Evolutionary conservation across 2,888 invertebrate genomes (phyloP), one percentile per base, ranked within the genome.

Genomic region (Heliconius sara): DNA sequence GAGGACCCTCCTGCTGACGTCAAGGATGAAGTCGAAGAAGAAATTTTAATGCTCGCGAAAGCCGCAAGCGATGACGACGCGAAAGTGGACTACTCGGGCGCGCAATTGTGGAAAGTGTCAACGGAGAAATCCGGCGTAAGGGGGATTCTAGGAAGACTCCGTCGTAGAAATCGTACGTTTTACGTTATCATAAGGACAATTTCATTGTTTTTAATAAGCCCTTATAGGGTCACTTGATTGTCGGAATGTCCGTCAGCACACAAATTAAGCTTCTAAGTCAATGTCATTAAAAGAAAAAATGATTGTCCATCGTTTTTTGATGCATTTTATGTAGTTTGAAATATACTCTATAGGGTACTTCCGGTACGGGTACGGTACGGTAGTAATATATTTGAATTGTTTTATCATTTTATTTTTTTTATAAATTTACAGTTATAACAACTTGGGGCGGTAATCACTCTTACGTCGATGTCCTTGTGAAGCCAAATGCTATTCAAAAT

Each of bases 41-140:
- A 83, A 39, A 81, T 80, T 73, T 76, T 83, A 43, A 81, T 85
- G 30, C 77, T 84, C 43, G 79, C 85, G 19, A 89, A 87, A 85
- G 83, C 85, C 43, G 86, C 86, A 72, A 88, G 87, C 78, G 82
- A 81, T 10, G 78, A 84, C 22, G 85, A 84, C n/a, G 82, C 86
- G 25, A 93, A 87, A 86, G 95, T 97, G 68, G 96, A 96, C 76
- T 98, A 98, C 89, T 96, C 96, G 74, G 98, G 98, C 4, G 96
- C 97, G 27, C 98, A 98, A 91, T 91, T 98, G 25, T 97, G 97
- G 97, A 96, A 97, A 87, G 96, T 97, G 67, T 90, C 83, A 2
- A 92, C 91, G 4, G 87, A 95, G 91, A 87, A 96, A 96, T 83
- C 95, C 93, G 88, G 95, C 89, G 87, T 92, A 91, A 87, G 90